phyloP scores from a whole-genome alignment of 2,113 vertebrate genomes.

The Formicarius rufipectus region DNA sequence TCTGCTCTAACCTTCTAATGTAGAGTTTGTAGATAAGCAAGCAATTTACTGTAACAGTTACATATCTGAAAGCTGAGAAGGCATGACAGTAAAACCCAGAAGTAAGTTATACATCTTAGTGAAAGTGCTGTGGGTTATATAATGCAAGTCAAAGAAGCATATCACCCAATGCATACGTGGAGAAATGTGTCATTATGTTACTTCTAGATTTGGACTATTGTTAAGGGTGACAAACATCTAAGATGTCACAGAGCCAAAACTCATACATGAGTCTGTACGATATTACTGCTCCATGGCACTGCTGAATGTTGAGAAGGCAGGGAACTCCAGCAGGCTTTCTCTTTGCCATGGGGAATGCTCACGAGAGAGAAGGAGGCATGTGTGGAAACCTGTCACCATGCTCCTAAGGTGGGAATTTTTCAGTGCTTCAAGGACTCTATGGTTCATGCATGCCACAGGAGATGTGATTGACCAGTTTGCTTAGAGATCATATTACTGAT shows the following conservation, averaged over 20 bases:
- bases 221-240: background rate
- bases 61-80: background rate
- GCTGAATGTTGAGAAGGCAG: background rate
- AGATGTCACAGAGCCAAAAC: background rate
- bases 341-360: background rate
- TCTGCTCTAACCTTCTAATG: background rate
- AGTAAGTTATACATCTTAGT: background rate
- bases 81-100: background rate
- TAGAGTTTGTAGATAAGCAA: background rate
- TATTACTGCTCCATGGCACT: fast-evolving
- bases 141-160: background rate
- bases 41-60: background rate
- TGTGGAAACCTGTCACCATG: background rate
- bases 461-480: background rate
- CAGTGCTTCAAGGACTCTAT: background rate
- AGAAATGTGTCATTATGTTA: background rate
- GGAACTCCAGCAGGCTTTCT: fast-evolving
- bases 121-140: background rate
- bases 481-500: background rate
- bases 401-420: background rate
- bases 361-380: background rate
- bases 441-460: background rate
- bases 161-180: background rate
- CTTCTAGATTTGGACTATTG: background rate
- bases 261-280: background rate